These are phyloP conservation scores for Drosophila falleni DNA, from an alignment of 2,888 invertebrate genomes.

Conservation along the genomic window DNA sequence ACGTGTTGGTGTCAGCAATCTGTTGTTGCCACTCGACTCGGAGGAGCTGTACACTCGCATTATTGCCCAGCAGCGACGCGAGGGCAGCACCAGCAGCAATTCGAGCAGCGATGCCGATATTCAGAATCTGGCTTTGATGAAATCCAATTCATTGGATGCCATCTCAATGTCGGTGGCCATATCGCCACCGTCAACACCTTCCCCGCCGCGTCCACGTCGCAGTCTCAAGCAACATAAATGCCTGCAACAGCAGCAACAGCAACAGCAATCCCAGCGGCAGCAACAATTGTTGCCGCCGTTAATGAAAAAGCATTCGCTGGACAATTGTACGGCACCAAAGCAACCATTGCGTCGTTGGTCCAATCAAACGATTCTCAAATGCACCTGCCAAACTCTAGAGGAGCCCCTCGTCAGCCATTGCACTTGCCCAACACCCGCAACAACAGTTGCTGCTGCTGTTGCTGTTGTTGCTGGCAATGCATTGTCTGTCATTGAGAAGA, in stretches of 20 bases:
- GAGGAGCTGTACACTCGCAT: conserved; percentile 85
- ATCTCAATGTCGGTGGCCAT: conserved; percentile 81
- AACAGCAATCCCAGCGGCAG: conserved; percentile 44
- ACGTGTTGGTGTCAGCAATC: conserved; percentile 75
- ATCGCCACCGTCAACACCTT: conserved; percentile 83
- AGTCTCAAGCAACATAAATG: conserved; percentile 80
- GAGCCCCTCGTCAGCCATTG: conserved; percentile 45
- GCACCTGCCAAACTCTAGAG: conserved; percentile 64
- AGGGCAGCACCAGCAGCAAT: conserved; percentile 24
- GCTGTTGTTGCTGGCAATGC: neutral
- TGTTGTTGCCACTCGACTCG: conserved; percentile 82
- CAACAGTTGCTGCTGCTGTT: neutral
- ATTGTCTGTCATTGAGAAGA: conserved; percentile 67
- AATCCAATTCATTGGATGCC: conserved; percentile 84
- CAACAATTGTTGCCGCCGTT: conserved; percentile 55
- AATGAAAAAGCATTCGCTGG: conserved; percentile 82
- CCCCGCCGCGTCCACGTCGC: conserved; percentile 76
- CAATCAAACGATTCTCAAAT: conserved; percentile 76
- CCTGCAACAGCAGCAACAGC: conserved; percentile 52
- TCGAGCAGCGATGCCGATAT: conserved; percentile 50
- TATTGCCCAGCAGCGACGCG: conserved; percentile 73
- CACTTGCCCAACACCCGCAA: conserved; percentile 37
- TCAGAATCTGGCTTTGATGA: conserved; percentile 69
- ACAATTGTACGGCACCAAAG: conserved; percentile 56
- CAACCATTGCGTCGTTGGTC: conserved; percentile 79